phyloP scores from a whole-genome alignment of 2,888 invertebrate species.

The Leptopterna dolabrata region DNA sequence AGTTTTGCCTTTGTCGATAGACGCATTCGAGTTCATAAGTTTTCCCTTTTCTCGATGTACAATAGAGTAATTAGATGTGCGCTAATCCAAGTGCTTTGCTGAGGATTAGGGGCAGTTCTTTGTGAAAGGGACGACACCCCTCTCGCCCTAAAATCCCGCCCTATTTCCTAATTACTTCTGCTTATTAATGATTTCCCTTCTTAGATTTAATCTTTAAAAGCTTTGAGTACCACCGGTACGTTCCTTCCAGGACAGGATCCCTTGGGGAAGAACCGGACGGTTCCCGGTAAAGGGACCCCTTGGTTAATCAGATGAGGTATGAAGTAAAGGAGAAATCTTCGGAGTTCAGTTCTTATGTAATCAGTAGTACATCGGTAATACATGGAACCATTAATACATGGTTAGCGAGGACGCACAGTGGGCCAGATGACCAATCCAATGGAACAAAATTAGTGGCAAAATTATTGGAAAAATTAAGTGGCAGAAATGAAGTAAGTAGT shows the following conservation, averaged over 20 bases:
- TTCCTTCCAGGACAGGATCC: neutral
- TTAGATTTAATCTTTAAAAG: constrained; percentile 43
- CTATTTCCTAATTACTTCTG: constrained; percentile 47
- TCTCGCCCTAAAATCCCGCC: neutral
- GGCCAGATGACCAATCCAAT: too few species aligned
- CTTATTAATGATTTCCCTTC: constrained; percentile 40
- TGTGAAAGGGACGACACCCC: constrained; percentile 34
- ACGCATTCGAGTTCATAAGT: constrained; percentile 35
- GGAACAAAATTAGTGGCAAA: too few species aligned
- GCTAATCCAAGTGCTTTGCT: constrained; percentile 38
- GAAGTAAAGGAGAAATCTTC: neutral
- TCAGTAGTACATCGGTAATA: too few species aligned
- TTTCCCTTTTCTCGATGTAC: constrained; percentile 1
- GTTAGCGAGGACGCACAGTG: too few species aligned
- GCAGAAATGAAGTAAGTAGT: too few species aligned
- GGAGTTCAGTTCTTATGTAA: too few species aligned
- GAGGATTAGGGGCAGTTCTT: constrained; percentile 44
- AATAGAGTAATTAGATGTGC: constrained; percentile 46
- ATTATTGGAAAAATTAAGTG: too few species aligned
- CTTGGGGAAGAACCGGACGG: neutral
- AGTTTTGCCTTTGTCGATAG: constrained; percentile 28
- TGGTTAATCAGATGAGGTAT: constrained; percentile 22
- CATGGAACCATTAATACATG: too few species aligned
- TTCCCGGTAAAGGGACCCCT: neutral
- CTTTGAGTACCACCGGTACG: constrained; percentile 29